Evolutionary conservation across 2,113 vertebrate genomes (phyloP).

Genomic region (Xenus cinereus): DNA sequence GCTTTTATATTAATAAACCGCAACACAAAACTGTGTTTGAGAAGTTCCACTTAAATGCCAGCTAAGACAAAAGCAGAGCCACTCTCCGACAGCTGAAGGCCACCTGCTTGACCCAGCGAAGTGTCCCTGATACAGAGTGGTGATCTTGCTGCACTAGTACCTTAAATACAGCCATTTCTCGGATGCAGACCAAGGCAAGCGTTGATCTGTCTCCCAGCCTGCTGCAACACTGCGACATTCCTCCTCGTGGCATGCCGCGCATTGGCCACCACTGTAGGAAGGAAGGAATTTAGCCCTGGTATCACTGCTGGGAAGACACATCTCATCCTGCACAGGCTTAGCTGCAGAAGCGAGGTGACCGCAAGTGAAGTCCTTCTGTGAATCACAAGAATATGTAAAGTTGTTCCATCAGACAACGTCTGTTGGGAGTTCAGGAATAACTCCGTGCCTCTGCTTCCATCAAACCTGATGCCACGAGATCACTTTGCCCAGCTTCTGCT

Average conservation of each 20-base stretch:
- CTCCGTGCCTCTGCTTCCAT: background rate
- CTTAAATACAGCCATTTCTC: background rate
- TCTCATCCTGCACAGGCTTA: background rate
- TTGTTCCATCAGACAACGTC: background rate
- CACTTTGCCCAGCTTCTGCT: background rate
- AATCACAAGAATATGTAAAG: background rate
- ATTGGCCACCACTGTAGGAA: background rate
- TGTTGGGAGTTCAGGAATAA: background rate
- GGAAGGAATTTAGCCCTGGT: background rate
- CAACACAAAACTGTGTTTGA: background rate
- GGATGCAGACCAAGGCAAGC: background rate
- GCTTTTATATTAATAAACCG: background rate
- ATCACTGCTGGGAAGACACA: background rate
- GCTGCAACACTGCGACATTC: background rate
- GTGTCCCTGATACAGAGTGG: background rate
- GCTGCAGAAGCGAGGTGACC: background rate
- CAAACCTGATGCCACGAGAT: background rate
- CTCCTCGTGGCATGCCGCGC: background rate
- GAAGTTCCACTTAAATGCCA: background rate
- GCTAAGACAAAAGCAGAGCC: background rate
- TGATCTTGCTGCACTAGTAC: background rate
- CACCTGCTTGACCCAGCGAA: background rate
- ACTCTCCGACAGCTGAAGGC: background rate
- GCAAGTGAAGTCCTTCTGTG: background rate
- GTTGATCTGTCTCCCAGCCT: background rate